Evolutionary conservation across 37 sponge, comb jelly and placozoan genomes (phyloP).

Genomic region (Dysidea cf. avara): DNA sequence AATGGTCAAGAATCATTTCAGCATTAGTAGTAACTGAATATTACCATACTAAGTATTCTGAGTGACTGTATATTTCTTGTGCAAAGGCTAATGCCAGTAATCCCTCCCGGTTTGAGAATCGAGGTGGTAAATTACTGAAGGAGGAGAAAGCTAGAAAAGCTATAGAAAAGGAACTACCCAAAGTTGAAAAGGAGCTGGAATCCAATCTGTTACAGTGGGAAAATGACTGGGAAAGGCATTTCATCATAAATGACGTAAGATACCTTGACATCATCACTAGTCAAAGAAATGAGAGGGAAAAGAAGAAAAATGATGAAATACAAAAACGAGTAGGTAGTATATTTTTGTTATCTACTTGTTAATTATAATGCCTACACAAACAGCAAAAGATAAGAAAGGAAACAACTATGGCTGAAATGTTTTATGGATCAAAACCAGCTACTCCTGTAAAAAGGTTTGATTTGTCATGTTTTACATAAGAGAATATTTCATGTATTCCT

Average conservation of each 20-base stretch:
- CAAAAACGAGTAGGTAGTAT: slow-evolving; percentile 37
- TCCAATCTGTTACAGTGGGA: slow-evolving; percentile 61
- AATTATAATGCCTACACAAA: no score
- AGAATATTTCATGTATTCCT: no score
- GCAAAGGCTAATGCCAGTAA: slow-evolving; percentile 43
- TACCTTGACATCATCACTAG: slow-evolving; percentile 66
- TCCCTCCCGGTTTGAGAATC: slow-evolving; percentile 64
- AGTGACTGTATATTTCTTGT: no score
- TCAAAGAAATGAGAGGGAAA: slow-evolving; percentile 46
- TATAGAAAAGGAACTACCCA: slow-evolving; percentile 74
- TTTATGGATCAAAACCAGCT: slow-evolving; percentile 60
- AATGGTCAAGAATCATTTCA: no score
- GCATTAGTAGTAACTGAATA: no score
- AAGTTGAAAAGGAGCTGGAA: slow-evolving; percentile 61
- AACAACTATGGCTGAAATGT: slow-evolving; percentile 63
- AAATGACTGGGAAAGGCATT: slow-evolving; percentile 41
- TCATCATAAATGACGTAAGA: slow-evolving; percentile 48
- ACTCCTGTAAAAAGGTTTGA: slow-evolving; percentile 64
- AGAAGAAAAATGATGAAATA: slow-evolving; percentile 56
- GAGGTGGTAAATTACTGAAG: slow-evolving; percentile 87
- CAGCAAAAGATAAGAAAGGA: slow-evolving; percentile 66
- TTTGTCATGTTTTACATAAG: no score
- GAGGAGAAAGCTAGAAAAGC: slow-evolving; percentile 68
- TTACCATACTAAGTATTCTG: no score
- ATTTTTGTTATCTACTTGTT: neutral